phyloP scores from a whole-genome alignment of 2,113 vertebrate genomes.

The Ginglymostoma cirratum region DNA sequence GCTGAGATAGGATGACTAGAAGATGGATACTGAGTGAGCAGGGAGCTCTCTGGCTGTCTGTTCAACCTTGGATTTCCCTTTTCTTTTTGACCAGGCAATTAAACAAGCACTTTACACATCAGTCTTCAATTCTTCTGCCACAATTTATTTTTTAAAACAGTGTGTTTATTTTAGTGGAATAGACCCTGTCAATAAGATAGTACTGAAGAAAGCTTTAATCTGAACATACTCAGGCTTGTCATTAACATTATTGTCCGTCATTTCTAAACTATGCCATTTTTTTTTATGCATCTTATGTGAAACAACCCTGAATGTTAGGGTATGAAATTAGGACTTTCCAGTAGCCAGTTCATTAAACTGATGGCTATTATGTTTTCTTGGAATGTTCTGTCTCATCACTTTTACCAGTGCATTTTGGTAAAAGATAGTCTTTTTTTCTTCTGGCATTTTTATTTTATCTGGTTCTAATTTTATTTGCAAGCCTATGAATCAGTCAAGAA shows the following conservation, averaged over 20 bases:
- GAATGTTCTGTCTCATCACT: neutral
- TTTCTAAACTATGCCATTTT: neutral
- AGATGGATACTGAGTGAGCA: neutral
- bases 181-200: neutral
- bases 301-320: neutral
- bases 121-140: neutral
- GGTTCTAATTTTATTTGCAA: neutral
- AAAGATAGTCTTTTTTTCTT: neutral
- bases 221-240: neutral
- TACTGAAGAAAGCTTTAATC: neutral
- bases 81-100: neutral
- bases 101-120: neutral
- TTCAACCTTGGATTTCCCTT: neutral
- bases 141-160: neutral
- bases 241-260: neutral
- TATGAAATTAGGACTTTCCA: neutral
- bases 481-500: neutral
- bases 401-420: neutral
- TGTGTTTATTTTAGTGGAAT: neutral
- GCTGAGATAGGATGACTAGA: neutral
- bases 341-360: neutral
- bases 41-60: neutral
- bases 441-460: neutral
- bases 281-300: neutral
- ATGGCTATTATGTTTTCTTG: neutral